Conservation (phyloP, 2,797 vertebrate genomes). For the Thalassophryne amazonica region DNA sequence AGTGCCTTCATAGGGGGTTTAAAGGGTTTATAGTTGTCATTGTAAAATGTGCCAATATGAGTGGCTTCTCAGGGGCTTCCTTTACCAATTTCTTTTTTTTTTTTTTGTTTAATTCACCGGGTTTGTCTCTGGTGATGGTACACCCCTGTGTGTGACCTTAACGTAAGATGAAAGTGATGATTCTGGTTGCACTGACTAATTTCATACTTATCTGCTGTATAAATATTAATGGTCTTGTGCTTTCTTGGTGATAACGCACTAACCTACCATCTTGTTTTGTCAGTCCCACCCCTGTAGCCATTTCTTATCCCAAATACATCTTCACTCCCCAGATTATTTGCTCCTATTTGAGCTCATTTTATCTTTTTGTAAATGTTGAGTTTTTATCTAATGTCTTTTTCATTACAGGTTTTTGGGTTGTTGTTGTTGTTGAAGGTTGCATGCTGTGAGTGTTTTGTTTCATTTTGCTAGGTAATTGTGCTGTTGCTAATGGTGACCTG, state of each 20-base stretch:
- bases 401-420: background rate
- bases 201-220: slow-evolving; percentile 9
- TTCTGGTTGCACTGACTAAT: background rate
- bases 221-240: background rate
- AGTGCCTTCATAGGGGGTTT: no score
- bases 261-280: background rate
- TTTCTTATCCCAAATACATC: slow-evolving; percentile 5
- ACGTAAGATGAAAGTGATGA: background rate
- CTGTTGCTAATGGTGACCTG: slow-evolving; percentile 28
- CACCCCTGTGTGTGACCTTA: background rate
- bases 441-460: slow-evolving; percentile 1
- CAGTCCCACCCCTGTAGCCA: background rate
- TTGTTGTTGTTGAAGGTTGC: slow-evolving; percentile 15
- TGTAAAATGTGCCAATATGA: no score
- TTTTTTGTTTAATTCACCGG: no score
- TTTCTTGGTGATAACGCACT: background rate
- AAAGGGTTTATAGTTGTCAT: no score
- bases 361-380: slow-evolving; percentile 9
- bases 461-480: slow-evolving; percentile 24
- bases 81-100: no score
- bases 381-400: background rate
- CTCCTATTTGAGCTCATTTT: background rate
- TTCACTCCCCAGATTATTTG: slow-evolving; percentile 2
- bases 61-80: no score
- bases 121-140: background rate